Evolutionary conservation across 2,797 vertebrate species (phyloP), one percentile per base, ranked within the genome.

Genomic region (Diceros bicornis): DNA sequence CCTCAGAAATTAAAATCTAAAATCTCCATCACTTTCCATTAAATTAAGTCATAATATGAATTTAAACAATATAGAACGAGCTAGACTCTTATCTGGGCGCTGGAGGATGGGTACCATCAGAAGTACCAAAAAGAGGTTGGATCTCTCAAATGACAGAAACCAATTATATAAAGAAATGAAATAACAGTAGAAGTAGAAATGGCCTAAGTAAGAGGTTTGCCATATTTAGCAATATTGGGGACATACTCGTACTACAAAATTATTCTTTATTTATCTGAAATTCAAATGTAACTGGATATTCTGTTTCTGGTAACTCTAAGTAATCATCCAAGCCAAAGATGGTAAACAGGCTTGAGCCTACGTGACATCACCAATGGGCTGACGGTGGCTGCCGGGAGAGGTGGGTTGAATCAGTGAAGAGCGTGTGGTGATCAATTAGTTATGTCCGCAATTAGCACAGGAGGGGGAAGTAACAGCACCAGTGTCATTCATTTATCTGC

Each of bases 361-460:
- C 21, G 52, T 18, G 32, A 16, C 16, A 32, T 66, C n/a, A 23
- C 12, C 23, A 57, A 0, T 16, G 20, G 52, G 41, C 64, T 94
- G 47, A 29, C 10, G 25, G 59, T 74, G 16, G 61, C 34, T 69
- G 52, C 37, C 2, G 2, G 69, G 86, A 89, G 47, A 77, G 55
- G 47, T 14, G 34, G n/a, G 50, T 89, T 72, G 89, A 69, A 55
- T 61, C 20, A 44, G 79, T 8, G 14, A 95, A 50, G 61, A 82
- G 52, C 3, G 0, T 57, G 27, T 21, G 21, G 64, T 61, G 71
- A 94, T 91, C 55, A 7, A 23, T 94, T 96, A 62, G 27, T 96
- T 88, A 92, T 72, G 75, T 69, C 96, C 91, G 71, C 75, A 74
- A 29, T 75, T 77, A 83, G 75, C 87, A 61, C 44, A 93, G 83